These are phyloP conservation scores for Upupa epops DNA, from an alignment of 2,113 vertebrate genomes.

Conservation along the genomic window DNA sequence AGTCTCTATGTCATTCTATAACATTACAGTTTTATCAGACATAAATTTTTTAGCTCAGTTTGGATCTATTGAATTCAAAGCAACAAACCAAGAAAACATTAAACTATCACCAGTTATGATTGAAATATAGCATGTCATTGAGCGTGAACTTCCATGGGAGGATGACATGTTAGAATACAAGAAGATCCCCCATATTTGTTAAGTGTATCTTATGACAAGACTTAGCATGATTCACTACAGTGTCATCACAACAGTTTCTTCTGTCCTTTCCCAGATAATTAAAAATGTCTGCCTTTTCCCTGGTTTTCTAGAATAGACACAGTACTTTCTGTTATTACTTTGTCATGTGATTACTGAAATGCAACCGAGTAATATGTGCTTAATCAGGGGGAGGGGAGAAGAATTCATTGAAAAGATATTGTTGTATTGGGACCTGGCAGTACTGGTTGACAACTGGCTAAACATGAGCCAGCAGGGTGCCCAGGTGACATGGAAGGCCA, in stretches of 20 bases:
- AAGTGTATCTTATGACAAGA: neutral
- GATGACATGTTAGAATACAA: neutral
- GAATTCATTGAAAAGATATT: neutral
- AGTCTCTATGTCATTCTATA: neutral
- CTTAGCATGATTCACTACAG: neutral
- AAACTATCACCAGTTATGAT: neutral
- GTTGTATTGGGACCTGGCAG: too few species aligned
- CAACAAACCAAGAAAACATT: neutral
- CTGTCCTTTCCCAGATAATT: neutral
- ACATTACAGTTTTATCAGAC: neutral
- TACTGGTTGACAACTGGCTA: too few species aligned
- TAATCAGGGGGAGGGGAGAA: accelerated
- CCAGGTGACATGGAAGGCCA: too few species aligned
- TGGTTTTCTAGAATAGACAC: neutral
- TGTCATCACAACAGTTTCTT: neutral
- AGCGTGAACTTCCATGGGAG: neutral
- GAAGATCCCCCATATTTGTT: neutral
- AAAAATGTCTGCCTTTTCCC: neutral
- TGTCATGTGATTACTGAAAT: neutral
- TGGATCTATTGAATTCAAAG: neutral
- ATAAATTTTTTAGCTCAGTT: neutral
- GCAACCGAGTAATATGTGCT: neutral
- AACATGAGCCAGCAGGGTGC: too few species aligned
- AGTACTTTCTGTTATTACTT: neutral
- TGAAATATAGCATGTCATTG: neutral